Evolutionary conservation across 2,113 vertebrate genomes (phyloP).

Genomic region (Amazona guildingii): DNA sequence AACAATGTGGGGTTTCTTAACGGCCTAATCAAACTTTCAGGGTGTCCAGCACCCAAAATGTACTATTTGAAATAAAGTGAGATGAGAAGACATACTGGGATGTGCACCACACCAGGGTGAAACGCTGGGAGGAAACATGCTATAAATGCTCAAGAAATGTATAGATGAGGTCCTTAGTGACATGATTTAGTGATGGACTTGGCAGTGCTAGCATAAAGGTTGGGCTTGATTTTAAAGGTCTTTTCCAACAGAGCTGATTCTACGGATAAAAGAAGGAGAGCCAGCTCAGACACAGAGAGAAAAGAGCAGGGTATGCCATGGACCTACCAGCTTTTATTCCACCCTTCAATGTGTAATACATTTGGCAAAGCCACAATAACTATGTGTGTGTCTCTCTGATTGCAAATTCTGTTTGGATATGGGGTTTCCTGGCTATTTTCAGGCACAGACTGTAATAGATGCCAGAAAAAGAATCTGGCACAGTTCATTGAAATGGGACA

Average conservation of each 20-base stretch:
- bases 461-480: not conserved
- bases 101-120: not conserved
- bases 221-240: not conserved
- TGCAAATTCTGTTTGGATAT: not conserved
- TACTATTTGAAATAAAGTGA: not conserved
- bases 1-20: not conserved
- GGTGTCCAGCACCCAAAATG: not conserved
- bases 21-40: not conserved
- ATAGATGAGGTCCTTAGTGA: not conserved
- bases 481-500: not conserved
- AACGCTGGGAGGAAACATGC: not conserved
- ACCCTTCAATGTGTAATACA: not conserved
- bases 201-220: not conserved
- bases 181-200: not conserved
- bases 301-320: not conserved
- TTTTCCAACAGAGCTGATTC: not conserved
- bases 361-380: not conserved
- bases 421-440: not conserved
- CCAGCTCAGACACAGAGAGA: not conserved
- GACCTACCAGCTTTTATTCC: not conserved
- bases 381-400: not conserved
- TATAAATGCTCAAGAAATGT: not conserved
- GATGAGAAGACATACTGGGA: not conserved
- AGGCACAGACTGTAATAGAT: not conserved
- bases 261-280: not conserved